Percentiles rank a stretch among this genome's conserved stretches.
Evolutionary conservation across 1,140 invertebrate species (phyloP).

Genomic region (Agrypnia vestita): DNA sequence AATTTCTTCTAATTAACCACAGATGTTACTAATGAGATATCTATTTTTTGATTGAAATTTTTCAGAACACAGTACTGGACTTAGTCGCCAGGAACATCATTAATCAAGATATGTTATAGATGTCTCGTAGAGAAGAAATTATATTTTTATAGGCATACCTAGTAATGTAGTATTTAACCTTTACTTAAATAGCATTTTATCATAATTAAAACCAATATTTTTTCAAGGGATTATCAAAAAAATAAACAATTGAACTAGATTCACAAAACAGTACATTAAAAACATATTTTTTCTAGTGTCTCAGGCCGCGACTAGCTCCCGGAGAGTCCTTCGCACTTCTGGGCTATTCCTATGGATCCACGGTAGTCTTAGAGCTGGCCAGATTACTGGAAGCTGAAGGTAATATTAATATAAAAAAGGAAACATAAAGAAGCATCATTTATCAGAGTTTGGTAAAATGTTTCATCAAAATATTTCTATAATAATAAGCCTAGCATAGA

Average conservation of each 20-base stretch:
- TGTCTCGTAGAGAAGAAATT: too few species aligned
- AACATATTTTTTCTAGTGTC: not conserved
- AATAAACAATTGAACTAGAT: not conserved
- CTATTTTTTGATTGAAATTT: too few species aligned
- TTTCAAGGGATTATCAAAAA: not conserved
- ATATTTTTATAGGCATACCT: not conserved
- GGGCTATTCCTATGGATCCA: not conserved
- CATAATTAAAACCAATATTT: not conserved
- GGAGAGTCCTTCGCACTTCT: not conserved
- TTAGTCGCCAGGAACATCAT: too few species aligned
- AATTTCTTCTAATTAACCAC: too few species aligned
- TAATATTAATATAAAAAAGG: too few species aligned
- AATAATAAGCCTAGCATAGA: too few species aligned
- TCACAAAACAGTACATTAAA: not conserved
- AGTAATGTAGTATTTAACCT: not conserved
- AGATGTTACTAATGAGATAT: too few species aligned
- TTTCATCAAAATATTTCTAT: too few species aligned
- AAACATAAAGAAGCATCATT: too few species aligned
- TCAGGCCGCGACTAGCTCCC: not conserved
- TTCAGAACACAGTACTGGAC: too few species aligned
- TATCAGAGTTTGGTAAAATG: too few species aligned
- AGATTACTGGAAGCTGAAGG: constrained; percentile 14
- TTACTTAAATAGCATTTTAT: not conserved
- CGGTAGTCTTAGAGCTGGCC: not conserved
- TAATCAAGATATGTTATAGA: too few species aligned